Base-by-base conservation (phyloP, 2,113 vertebrate species). In the Spea bombifrons region DNA sequence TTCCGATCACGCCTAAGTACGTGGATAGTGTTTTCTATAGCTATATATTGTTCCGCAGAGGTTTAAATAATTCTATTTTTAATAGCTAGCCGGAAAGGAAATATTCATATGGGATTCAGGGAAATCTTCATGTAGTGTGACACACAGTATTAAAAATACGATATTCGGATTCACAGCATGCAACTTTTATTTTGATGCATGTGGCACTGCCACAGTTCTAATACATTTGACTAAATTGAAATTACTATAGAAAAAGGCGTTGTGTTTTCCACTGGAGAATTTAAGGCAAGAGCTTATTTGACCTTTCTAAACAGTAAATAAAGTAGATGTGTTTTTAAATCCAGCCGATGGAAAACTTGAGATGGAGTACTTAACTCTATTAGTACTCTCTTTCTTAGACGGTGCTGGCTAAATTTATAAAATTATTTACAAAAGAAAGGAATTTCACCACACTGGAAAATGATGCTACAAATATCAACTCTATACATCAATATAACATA, bases 31-130 rank as follows among this genome's bases (percentile, higher is more conserved):
- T 80, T 80, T 71, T 80, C 78, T 68, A 68, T 74, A 53, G 71
- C 65, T 64, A 74, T 73, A 80, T 68, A 80, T 80, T 80, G 78
- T 80, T 80, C 78, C 78, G 74, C 71, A 68, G 78, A 80, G 78
- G 71, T 80, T 80, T 80, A 80, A 80, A 80, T 74, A 80, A 74
- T 80, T 80, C 78, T 74, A 80, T 80, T 80, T 80, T 73, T 80
- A 80, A 80, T 80, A 80, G 78, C 73, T 80, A 67, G 77, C 78
- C 74, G 78, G 78, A 71, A 74, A 80, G 78, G 50, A 74, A 74
- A 71, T 80, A 74, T 72, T 80, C 78, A 80, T 67, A 74, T 52
- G 78, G 71, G 71, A 80, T 68, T 80, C 78, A 5, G 44, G 12
- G 78, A 80, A 74, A 80, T 80, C 73, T 80, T 80, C 78, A 80